Evolutionary conservation across 2,797 vertebrate species (phyloP).

Genomic region (Pseudochromis fuscus): DNA sequence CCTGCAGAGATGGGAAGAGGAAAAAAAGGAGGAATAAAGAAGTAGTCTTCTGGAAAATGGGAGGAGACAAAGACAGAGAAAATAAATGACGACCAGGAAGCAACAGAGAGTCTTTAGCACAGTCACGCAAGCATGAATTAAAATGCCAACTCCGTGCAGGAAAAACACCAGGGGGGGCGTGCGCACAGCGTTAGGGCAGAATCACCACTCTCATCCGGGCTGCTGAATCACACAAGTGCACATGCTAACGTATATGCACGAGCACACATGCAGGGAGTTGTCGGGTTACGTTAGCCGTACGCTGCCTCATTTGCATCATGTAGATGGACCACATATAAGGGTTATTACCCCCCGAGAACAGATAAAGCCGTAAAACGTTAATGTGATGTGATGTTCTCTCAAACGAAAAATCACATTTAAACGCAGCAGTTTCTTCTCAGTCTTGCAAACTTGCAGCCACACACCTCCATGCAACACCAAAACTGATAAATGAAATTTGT

Average conservation of each 20-base stretch:
- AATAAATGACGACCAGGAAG: conserved; percentile 29
- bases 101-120: conserved; percentile 39
- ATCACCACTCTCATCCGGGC: conserved; percentile 7
- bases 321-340: conserved; percentile 25
- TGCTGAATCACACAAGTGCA: conserved; percentile 49
- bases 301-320: conserved; percentile 46
- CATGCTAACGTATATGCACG: conserved; percentile 34
- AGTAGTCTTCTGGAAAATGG: conserved; percentile 12
- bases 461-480: conserved; percentile 9
- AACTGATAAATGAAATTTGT: conserved; percentile 45
- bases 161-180: conserved; percentile 63
- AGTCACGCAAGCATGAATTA: conserved; percentile 66
- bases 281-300: conserved; percentile 48
- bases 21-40: conserved; percentile 17
- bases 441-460: background rate
- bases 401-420: conserved; percentile 45
- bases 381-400: conserved; percentile 35
- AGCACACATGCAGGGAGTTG: conserved; percentile 51
- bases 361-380: conserved; percentile 27
- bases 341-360: conserved; percentile 38
- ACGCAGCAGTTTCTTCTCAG: background rate
- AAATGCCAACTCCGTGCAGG: conserved; percentile 64
- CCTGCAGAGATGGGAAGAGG: background rate
- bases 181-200: conserved; percentile 17
- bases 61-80: conserved; percentile 33